Percentiles rank a stretch among this genome's conserved stretches.
Conservation (phyloP, 2,113 vertebrate genomes). For the Lasiurus cinereus region DNA sequence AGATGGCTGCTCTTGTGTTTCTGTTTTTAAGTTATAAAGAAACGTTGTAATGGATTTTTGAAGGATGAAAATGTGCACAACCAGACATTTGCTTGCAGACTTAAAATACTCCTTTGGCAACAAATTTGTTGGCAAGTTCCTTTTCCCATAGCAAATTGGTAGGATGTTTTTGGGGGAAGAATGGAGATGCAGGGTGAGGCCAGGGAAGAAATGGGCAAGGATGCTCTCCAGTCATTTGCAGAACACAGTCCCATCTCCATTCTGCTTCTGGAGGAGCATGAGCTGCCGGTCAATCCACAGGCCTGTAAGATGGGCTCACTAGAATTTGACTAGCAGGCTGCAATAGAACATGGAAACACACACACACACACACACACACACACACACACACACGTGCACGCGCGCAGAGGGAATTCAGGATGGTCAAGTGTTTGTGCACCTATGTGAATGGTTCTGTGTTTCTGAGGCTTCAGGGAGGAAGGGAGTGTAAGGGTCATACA, state of each 20-base stretch:
- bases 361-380: neutral
- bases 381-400: constrained; percentile 5
- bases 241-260: neutral
- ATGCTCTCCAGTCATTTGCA: neutral
- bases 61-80: constrained; percentile 70
- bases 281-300: neutral
- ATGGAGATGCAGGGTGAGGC: neutral
- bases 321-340: neutral
- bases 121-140: constrained; percentile 53
- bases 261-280: neutral
- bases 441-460: neutral
- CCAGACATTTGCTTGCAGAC: constrained; percentile 65
- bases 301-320: neutral
- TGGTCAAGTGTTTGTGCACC: neutral
- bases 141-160: neutral
- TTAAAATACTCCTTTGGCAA: constrained; percentile 66
- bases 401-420: neutral
- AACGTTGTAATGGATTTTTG: constrained; percentile 60
- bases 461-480: neutral
- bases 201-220: neutral
- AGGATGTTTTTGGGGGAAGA: neutral
- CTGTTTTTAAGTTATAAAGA: constrained; percentile 76
- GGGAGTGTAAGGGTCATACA: too few relatives aligned
- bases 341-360: neutral
- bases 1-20: constrained; percentile 77